Base-by-base conservation (phyloP, 2,797 vertebrate species). In the Botia kubotai region DNA sequence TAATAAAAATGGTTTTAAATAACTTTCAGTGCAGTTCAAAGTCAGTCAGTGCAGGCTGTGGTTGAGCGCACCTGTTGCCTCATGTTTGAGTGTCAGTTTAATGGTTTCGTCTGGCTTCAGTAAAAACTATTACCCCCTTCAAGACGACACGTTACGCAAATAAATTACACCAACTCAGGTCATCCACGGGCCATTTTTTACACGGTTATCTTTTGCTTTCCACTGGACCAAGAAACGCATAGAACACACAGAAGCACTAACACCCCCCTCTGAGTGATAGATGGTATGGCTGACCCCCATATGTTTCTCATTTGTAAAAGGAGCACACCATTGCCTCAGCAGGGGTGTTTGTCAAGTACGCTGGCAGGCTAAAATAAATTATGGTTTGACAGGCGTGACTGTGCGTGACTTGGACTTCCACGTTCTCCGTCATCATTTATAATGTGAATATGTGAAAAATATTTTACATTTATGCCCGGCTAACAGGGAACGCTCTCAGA, bases 51-150 rank as follows among this genome's bases (percentile, higher is more conserved):
- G 13, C 0, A 58, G 0, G 2, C 6, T 60, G 53, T 21, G 12
- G 3, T 19, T 0, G 10, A n/a, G 29, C 16, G 19, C 66, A 58
- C 65, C 66, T 77, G 75, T 60, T 26, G 63, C 21, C 29, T 19
- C 50, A 7, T 19, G 6, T 11, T 13, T 48, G 75, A 69, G 52
- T 69, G 75, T 69, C 65, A 77, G 75, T 77, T 89, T 88, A 73
- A 80, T 72, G 58, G 36, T 1, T 23, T 65, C 52, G 33, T 69
- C 21, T 69, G 75, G 75, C 66, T 77, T 69, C 75, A 69, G 66
- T 69, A 19, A 53, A 77, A 77, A 77, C 75, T 58, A 69, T 77
- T 58, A 77, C 65, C 69, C 75, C 58, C 75, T 77, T 77, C 53
- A 77, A 77, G 23, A 55, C 36, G 12, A 58, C 6, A 36, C 52